Conservation (phyloP, 2,797 vertebrate species). For the Squalus acanthias region DNA sequence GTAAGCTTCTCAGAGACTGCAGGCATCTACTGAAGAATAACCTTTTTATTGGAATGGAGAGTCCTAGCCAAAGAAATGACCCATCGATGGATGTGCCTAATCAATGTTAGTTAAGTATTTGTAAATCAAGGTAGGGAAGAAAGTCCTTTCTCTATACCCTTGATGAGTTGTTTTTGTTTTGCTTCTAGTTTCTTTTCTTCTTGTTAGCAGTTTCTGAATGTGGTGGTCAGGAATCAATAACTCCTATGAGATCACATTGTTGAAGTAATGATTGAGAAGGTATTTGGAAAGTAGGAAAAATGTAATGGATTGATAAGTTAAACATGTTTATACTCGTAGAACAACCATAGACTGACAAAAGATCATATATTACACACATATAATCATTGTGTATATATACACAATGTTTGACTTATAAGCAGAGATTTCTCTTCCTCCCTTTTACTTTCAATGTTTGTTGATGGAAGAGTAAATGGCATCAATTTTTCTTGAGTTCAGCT, state of each 20-base stretch:
- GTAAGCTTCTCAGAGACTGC: background rate
- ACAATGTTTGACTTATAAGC: background rate
- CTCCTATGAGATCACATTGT: background rate
- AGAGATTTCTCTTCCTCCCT: background rate
- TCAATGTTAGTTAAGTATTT: constrained; percentile 1
- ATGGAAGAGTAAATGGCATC: background rate
- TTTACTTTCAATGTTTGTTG: background rate
- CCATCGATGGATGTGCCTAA: background rate
- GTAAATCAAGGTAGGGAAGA: background rate
- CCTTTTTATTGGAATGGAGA: background rate
- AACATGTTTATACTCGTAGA: background rate
- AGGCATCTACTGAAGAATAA: background rate
- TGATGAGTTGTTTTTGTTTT: constrained; percentile 18
- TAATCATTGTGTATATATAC: background rate
- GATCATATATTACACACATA: background rate
- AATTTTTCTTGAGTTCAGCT: background rate
- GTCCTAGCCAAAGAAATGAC: background rate
- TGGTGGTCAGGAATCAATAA: background rate
- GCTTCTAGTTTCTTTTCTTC: background rate
- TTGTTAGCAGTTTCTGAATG: too few species aligned
- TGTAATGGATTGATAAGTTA: background rate
- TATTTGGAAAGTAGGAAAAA: background rate
- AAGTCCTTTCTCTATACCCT: background rate
- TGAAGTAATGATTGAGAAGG: background rate
- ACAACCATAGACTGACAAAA: background rate